phyloP scores from a whole-genome alignment of 2,113 vertebrate genomes.

The Agelaius phoeniceus region DNA sequence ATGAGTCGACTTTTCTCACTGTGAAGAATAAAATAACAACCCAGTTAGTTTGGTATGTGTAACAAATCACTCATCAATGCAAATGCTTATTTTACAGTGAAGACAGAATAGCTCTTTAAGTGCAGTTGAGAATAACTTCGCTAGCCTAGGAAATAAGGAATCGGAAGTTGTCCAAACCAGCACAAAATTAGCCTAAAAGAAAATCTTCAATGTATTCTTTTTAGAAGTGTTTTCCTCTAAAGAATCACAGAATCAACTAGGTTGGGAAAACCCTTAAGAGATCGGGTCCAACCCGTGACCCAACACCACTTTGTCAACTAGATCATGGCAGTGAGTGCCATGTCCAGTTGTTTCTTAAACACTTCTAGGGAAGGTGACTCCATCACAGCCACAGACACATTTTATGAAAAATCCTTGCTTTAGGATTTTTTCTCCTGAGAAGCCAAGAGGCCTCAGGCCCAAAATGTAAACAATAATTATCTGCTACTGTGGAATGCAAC shows the following conservation, averaged over 20 bases:
- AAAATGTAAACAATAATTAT: no score
- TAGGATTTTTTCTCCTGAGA: no score
- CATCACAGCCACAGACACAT: no score
- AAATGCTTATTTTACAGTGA: not conserved
- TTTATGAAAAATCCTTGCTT: no score
- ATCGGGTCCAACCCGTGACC: fast-evolving
- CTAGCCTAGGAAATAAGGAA: not conserved
- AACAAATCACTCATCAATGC: not conserved
- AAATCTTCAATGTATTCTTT: not conserved
- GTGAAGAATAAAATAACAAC: not conserved
- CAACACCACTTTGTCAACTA: no score
- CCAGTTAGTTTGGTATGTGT: not conserved
- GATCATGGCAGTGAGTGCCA: not conserved
- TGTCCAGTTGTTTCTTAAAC: not conserved
- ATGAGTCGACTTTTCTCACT: not conserved
- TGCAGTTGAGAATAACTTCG: not conserved
- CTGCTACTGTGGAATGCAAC: no score
- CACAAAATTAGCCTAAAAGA: not conserved
- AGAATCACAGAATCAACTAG: not conserved
- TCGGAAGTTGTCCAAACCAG: not conserved
- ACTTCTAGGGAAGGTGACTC: not conserved
- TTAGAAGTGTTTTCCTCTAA: not conserved
- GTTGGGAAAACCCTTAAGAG: not conserved
- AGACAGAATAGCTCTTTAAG: not conserved
- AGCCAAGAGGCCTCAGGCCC: no score